Conservation (phyloP, 2,888 invertebrate genomes). For the Nemapogon koenigi region DNA sequence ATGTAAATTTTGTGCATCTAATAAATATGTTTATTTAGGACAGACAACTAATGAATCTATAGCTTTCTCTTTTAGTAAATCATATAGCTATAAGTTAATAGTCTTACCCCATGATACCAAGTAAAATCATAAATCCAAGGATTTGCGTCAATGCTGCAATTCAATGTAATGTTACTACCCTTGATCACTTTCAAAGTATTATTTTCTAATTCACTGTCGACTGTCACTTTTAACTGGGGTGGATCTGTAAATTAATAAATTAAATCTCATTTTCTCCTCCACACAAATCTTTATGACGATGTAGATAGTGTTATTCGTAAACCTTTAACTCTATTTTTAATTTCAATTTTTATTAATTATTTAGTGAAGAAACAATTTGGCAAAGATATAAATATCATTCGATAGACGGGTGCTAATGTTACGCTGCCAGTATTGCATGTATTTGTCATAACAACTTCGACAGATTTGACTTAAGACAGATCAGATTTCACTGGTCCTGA, state of each 20-base stretch:
- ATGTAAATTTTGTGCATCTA: too few relatives aligned
- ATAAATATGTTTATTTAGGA: too few relatives aligned
- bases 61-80: background rate
- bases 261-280: background rate
- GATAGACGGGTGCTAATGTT: too few relatives aligned
- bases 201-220: conserved; percentile 30
- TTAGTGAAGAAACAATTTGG: too few relatives aligned
- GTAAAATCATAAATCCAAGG: conserved; percentile 37
- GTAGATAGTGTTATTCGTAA: too few relatives aligned
- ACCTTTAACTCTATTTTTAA: too few relatives aligned
- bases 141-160: conserved; percentile 42
- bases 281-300: background rate
- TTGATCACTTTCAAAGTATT: conserved; percentile 31
- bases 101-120: conserved; percentile 43
- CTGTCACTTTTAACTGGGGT: conserved; percentile 35
- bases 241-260: conserved; percentile 27
- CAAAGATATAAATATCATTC: too few relatives aligned
- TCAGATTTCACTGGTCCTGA: too few relatives aligned
- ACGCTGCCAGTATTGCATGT: too few relatives aligned
- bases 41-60: background rate
- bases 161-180: conserved; percentile 35
- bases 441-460: too few relatives aligned
- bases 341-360: too few relatives aligned
- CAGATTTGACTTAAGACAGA: too few relatives aligned
- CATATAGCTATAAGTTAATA: background rate